A percentile compares a stretch with the other conserved stretches of the same genome.
These are phyloP conservation scores for Balaeniceps rex DNA, from an alignment of 2,113 vertebrate genomes.

Conservation along the genomic window DNA sequence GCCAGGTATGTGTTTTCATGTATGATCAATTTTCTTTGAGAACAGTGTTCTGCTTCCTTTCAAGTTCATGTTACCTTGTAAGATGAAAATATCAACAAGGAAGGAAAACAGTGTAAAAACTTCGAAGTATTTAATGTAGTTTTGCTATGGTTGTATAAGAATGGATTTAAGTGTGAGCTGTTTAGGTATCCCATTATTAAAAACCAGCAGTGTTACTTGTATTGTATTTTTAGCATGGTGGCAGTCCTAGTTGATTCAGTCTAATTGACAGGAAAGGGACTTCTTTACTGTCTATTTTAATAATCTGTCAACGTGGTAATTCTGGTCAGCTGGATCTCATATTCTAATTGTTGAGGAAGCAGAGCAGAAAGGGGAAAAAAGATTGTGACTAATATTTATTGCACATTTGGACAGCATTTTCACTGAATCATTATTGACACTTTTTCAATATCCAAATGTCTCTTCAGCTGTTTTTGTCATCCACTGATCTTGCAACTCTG, in stretches of 20 bases:
- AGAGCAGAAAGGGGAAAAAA: not conserved
- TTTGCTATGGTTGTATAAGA: not conserved
- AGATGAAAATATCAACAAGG: not conserved
- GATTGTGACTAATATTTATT: not conserved
- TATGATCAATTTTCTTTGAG: not conserved
- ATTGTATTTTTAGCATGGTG: not conserved
- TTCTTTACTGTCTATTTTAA: not conserved
- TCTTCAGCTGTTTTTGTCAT: not conserved
- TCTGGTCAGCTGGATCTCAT: not conserved
- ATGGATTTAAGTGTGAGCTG: not conserved
- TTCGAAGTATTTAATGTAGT: not conserved
- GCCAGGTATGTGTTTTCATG: constrained; percentile 70
- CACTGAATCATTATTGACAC: not conserved
- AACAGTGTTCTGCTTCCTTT: not conserved
- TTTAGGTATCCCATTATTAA: not conserved
- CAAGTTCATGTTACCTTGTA: not conserved
- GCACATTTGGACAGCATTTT: not conserved
- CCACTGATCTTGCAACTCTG: not conserved
- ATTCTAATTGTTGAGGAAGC: not conserved
- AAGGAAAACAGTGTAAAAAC: not conserved
- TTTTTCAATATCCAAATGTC: not conserved
- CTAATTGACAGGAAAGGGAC: not conserved
- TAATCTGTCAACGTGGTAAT: not conserved
- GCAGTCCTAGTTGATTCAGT: not conserved
- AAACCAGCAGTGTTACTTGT: not conserved